Percentiles rank a stretch among this genome's conserved stretches.
Conservation (phyloP, 1,140 invertebrate genomes). For the Tetragonula clypearis region DNA sequence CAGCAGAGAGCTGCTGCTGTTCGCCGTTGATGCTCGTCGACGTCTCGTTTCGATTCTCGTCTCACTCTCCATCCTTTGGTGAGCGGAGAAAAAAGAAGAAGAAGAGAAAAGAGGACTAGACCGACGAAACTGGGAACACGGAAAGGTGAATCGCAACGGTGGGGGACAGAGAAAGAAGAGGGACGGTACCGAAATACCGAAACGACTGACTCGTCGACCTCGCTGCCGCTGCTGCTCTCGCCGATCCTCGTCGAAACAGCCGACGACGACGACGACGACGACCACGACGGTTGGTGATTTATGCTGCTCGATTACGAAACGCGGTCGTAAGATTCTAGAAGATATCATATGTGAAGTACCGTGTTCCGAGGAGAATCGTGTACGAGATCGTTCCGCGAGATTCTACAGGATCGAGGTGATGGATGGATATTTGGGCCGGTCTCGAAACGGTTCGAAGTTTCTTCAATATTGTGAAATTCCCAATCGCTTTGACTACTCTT, state of each 20-base stretch:
- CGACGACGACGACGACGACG: conserved; percentile 12
- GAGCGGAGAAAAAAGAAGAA: not conserved
- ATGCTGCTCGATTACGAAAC: conserved; percentile 49
- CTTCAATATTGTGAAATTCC: too few relatives aligned
- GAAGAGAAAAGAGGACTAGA: not conserved
- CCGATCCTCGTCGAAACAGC: conserved; percentile 37
- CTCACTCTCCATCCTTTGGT: not conserved
- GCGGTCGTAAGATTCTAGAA: not conserved
- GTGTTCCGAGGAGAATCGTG: not conserved
- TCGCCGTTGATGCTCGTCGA: not conserved
- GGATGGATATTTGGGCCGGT: too few relatives aligned
- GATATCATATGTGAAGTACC: not conserved
- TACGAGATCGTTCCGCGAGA: not conserved
- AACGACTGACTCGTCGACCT: conserved; percentile 63
- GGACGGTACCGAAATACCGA: conserved; percentile 67
- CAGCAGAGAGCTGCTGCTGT: not conserved
- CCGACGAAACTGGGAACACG: conserved; percentile 25
- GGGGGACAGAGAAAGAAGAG: conserved; percentile 31
- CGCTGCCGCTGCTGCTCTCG: conserved; percentile 38
- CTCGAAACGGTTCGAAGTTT: too few relatives aligned
- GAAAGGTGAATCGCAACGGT: conserved; percentile 2
- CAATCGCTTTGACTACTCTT: too few relatives aligned
- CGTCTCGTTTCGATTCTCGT: not conserved
- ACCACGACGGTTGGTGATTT: conserved; percentile 44
- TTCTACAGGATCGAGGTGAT: too few relatives aligned